Base-by-base conservation (phyloP, 2,888 invertebrate species). In the Nephrocerus scutellatus region DNA sequence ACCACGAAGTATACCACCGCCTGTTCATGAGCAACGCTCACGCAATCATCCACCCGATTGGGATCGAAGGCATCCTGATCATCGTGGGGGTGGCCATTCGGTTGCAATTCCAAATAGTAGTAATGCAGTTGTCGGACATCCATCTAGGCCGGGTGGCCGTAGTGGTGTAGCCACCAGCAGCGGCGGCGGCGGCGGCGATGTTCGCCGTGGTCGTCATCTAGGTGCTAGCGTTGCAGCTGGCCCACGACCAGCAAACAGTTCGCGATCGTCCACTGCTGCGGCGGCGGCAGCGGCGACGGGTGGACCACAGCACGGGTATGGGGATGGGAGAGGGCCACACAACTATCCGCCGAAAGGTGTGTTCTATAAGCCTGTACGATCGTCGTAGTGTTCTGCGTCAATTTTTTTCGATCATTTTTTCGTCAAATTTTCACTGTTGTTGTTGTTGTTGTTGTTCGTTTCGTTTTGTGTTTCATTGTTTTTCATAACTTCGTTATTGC, bases 281-380 rank as follows among this genome's bases (percentile, higher is more conserved):
- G 57, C n/a, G n/a, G n/a, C n/a, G n/a, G n/a, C n/a, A n/a, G n/a
- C 46, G 21, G 36, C 44, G 34, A 39, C 37, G 5, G 44, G 41
- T 13, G 39, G 33, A 42, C 44, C 78, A 44, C 53, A 52, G 41
- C 77, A 79, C 46, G 82, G 82, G 30, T 82, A 81, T 57, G 48
- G 43, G 43, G 81, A 81, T 60, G 79, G 80, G 19, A 68, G 82
- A 56, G 80, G 81, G 41, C 81, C n/a, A n/a, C n/a, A n/a, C n/a
- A 81, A 82, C 64, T 78, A 79, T 68, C 76, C 78, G 52, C 77
- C 77, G 53, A 82, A 80, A 80, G 81, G 81, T 80, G 68, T 61
- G 68, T 64, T 50, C 56, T 53, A 50, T 49, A 52, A 57, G 50
- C 54, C 53, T 35, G 49, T 51, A 25, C 48, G 49, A 47, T 43